Conservation (phyloP, 1,140 invertebrate species). For the Oscheius sp. region DNA sequence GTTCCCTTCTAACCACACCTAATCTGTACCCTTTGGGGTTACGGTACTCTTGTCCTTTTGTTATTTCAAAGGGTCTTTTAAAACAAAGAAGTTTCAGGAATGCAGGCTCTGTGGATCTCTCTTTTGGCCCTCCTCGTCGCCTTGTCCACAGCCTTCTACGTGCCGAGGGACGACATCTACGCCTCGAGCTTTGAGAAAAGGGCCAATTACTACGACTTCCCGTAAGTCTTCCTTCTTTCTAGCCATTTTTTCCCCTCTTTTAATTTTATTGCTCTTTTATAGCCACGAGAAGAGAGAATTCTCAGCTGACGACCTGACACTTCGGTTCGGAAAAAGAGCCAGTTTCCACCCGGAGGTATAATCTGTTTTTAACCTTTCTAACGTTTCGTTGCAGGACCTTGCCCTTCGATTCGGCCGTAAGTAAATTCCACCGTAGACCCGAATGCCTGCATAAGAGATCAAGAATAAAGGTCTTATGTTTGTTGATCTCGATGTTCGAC, state of each 20-base stretch:
- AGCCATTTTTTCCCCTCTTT: not conserved
- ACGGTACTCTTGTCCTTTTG: too few species aligned
- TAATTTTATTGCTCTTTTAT: not conserved
- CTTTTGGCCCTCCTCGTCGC: not conserved
- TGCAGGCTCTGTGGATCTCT: not conserved
- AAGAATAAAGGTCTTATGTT: too few species aligned
- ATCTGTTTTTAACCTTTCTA: not conserved
- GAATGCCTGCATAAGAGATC: too few species aligned
- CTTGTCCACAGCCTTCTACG: not conserved
- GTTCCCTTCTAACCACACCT: too few species aligned
- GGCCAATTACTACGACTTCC: not conserved
- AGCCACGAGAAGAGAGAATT: conserved; percentile 18
- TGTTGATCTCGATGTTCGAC: too few species aligned
- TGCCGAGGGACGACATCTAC: conserved; percentile 8
- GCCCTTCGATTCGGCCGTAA: conserved; percentile 1
- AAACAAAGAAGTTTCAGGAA: not conserved
- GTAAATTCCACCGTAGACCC: not conserved
- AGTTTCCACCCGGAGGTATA: not conserved
- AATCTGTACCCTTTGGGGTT: too few species aligned
- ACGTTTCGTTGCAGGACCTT: not conserved
- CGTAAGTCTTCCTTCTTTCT: not conserved
- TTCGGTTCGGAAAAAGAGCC: conserved; percentile 19
- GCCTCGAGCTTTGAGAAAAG: conserved; percentile 1
- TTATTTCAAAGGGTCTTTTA: too few species aligned
- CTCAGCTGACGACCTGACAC: conserved; percentile 19